Conservation (phyloP, 2,888 invertebrate species). For the Pecten maximus region DNA sequence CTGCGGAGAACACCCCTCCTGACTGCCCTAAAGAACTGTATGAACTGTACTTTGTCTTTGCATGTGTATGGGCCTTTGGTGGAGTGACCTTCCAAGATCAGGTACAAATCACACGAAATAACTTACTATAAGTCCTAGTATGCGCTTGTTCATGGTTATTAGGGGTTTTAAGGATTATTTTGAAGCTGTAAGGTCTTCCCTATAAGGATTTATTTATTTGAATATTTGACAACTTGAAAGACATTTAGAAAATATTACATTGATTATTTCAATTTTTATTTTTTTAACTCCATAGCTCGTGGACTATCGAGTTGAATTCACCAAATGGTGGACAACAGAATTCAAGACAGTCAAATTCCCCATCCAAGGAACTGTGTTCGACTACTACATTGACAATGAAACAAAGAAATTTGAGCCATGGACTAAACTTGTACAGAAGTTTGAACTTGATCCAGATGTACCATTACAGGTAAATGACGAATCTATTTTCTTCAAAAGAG, state of each 20-base stretch:
- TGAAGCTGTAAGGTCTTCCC: no score
- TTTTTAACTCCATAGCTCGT: slow-evolving; percentile 85
- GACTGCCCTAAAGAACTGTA: slow-evolving; percentile 97
- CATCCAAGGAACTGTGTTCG: slow-evolving; percentile 94
- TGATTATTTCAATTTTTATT: not conserved
- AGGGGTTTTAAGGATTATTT: no score
- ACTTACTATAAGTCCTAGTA: no score
- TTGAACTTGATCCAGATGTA: slow-evolving; percentile 94
- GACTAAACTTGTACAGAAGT: slow-evolving; percentile 94
- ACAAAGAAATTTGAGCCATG: slow-evolving; percentile 94
- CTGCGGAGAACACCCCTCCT: slow-evolving; percentile 91
- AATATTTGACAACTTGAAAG: no score
- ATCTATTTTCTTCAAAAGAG: not conserved
- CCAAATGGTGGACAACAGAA: slow-evolving; percentile 98
- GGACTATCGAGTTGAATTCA: slow-evolving; percentile 96
- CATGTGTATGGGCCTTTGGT: slow-evolving; percentile 98
- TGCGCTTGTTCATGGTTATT: no score
- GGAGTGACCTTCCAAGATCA: slow-evolving; percentile 98
- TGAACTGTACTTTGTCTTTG: slow-evolving; percentile 97
- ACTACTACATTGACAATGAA: slow-evolving; percentile 95
- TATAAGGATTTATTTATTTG: no score
- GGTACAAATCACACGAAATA: slow-evolving; percentile 64
- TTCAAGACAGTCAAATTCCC: slow-evolving; percentile 98
- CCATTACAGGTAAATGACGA: slow-evolving; percentile 89
- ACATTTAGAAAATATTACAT: no score